A percentile compares a stretch with the other conserved stretches of the same genome.
phyloP scores from a whole-genome alignment of 2,888 invertebrate species.

The Cheilosia scutellata region DNA sequence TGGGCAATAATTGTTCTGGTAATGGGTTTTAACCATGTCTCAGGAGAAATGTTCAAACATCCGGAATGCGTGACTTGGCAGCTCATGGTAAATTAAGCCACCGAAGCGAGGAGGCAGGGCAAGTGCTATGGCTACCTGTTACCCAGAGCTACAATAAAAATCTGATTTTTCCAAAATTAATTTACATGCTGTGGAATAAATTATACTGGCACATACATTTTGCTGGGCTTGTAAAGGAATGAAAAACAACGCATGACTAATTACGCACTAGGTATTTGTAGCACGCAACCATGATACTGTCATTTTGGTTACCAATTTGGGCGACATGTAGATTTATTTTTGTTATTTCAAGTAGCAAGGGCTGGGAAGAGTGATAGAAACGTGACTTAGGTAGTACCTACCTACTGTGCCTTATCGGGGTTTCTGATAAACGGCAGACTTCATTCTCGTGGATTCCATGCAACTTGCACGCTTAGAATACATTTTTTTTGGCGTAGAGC shows the following conservation, averaged over 20 bases:
- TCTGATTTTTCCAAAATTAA: slow-evolving; percentile 37
- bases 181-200: slow-evolving; percentile 54
- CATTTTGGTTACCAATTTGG: slow-evolving; percentile 47
- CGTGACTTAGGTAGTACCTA: slow-evolving; percentile 5
- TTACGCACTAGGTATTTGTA: slow-evolving; percentile 54
- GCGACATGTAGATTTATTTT: slow-evolving; percentile 32
- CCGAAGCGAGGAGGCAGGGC: slow-evolving; percentile 25
- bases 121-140: slow-evolving; percentile 1
- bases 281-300: slow-evolving; percentile 50
- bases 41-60: slow-evolving; percentile 41
- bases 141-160: slow-evolving; percentile 18
- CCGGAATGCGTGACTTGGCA: slow-evolving; percentile 68
- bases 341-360: neutral
- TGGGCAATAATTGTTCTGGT: slow-evolving; percentile 47
- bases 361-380: neutral
- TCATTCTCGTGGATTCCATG: neutral
- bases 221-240: neutral
- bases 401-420: neutral
- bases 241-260: slow-evolving; percentile 54
- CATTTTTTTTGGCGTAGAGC: no score
- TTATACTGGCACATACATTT: slow-evolving; percentile 25
- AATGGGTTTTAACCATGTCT: slow-evolving; percentile 54
- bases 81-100: slow-evolving; percentile 58
- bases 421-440: neutral
- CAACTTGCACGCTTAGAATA: no score